Evolutionary conservation across 1,140 invertebrate species (phyloP), one percentile per base, ranked within the genome.

Genomic region (Agraylea sexmaculata): DNA sequence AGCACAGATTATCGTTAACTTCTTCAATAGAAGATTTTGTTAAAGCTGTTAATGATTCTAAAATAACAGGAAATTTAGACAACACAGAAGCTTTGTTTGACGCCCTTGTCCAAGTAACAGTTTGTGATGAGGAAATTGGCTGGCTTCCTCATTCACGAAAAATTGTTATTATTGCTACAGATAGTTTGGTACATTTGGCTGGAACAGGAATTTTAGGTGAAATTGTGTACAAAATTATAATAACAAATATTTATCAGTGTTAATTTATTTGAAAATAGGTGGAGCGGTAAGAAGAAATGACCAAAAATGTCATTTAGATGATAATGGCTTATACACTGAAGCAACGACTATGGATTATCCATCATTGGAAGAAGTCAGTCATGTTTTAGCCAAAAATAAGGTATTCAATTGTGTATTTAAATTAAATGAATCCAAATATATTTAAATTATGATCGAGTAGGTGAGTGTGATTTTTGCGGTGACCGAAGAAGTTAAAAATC

Each of bases 61-160:
- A 31, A 18, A 84, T 98, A 4, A 97, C 94, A 0, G 95, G 89
- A 2, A 99, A 99, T 65, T 68, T 98, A 48, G 94, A 99, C 60
- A 89, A 91, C 25, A 90, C 94, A 0, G 96, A 99, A 62, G 95
- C 93, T 2, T 93, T 93, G 10, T 83, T 99, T 50, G 96, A 99
- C 63, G 96, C 94, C 0, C 78, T 99, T n/a, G 95, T 99, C 79
- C 96, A 99, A 67, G 87, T 87, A 1, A 78, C 96, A 29, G 84
- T 87, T 8, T 98, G 94, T 55, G 74, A 74, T 30, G 62, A 80
- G 10, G 56, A 77, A 41, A 67, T 80, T 10, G 75, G 73, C n/a
- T 78, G 75, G 73, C 59, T 59, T 10, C 46, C 56, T 7, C 57
- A 66, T 15, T 69, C 75, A 4, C 53, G 75, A 20, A 75, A 77